Base-by-base conservation (phyloP, 2,888 invertebrate genomes). In the Chalcosyrphus nemorum region DNA sequence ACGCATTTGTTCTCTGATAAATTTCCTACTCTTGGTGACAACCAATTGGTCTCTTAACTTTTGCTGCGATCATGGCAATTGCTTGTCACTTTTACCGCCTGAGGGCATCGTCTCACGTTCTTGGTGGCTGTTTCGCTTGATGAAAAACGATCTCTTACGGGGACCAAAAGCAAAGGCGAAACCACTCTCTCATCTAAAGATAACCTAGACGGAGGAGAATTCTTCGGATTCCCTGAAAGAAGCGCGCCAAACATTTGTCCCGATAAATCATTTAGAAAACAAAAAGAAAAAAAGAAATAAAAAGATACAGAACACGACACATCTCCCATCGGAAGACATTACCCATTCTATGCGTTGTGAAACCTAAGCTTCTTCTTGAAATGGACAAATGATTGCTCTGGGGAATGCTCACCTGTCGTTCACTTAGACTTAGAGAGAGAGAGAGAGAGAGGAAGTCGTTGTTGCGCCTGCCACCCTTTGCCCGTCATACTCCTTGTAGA, bases 181-280 rank as follows among this genome's bases (percentile, higher is more conserved):
- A 72, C 72, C 50, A 63, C 65, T 66, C 68, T 35, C 47, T 35
- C 41, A 47, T 65, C 84, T 84, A 86, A 86, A 86, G 86, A 86
- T 82, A 86, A 86, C 86, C 80, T 77, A 72, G 72, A 80, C 81
- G 81, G 61, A 66, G 77, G 81, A 57, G 66, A 86, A 86, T 86
- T 84, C 81, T 41, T 84, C 35, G 54, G 84, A 86, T 86, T 84
- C 86, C 75, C 74, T 81, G 76, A 80, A 61, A 81, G 81, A 86
- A 84, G 74, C 80, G 81, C 86, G 81, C 86, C 86, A 86, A 86
- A 81, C 86, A 86, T 86, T 86, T 86, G 86, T 86, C 84, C 84
- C 86, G 84, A 86, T 86, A 86, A 86, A 86, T 86, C 86, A 86
- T 86, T 81, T 70, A 43, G 29, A 78, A 13, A 52, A 52, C 35